Evolutionary conservation across 2,888 invertebrate genomes (phyloP).

Genomic region (Tipula unca): DNA sequence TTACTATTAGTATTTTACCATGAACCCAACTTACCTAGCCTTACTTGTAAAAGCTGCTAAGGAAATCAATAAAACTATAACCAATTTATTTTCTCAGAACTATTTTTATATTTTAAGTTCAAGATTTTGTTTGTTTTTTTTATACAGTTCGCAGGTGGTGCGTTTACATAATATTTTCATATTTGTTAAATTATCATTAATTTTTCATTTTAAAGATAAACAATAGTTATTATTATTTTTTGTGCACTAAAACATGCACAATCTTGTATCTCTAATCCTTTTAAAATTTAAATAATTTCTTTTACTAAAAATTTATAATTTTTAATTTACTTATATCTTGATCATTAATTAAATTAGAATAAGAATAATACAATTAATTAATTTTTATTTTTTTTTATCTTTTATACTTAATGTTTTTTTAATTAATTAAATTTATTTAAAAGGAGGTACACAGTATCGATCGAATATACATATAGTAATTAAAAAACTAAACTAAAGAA

Average conservation of each 20-base stretch:
- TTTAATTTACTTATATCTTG: neutral
- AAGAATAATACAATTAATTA: neutral
- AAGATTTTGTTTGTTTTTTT: neutral
- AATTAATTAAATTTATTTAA: neutral
- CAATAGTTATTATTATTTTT: neutral
- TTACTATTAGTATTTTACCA: too few relatives aligned
- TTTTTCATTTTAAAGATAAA: neutral
- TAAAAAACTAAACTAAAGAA: neutral
- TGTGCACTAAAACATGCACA: constrained; percentile 8
- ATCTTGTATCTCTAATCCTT: neutral
- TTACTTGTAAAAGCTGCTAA: neutral
- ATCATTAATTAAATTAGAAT: constrained; percentile 8
- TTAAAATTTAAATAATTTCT: neutral
- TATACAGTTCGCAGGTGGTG: constrained; percentile 1
- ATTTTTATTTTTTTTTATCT: neutral
- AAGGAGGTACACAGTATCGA: constrained; percentile 14
- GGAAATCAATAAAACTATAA: neutral
- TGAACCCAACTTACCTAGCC: neutral
- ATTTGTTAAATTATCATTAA: neutral
- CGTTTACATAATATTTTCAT: neutral
- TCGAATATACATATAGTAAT: neutral
- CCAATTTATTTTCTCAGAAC: neutral
- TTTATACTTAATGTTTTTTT: neutral
- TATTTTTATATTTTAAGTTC: neutral
- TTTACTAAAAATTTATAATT: neutral